Base-by-base conservation (phyloP, 2,797 vertebrate genomes). In the Lithobates sylvaticus region DNA sequence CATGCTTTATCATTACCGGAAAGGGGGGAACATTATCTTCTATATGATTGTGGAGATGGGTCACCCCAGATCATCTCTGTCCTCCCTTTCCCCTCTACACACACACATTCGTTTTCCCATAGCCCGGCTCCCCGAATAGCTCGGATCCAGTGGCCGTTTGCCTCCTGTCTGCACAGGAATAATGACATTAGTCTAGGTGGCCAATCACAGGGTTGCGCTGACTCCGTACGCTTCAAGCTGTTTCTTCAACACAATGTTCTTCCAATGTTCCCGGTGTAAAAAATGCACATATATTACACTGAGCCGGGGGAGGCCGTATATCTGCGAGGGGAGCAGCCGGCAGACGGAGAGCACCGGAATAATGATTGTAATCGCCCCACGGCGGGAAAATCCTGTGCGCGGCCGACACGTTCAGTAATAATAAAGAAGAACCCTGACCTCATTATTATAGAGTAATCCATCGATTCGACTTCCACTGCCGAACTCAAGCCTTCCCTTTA, bases 211-310 rank as follows among this genome's bases (percentile, higher is more conserved):
- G 76, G 68, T 73, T 42, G 71, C 65, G 44, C 68, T 79, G 76
- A n/a, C 58, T 47, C 27, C 27, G 68, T 18, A 65, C 76, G 83
- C 84, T 85, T 74, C 76, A 7, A 85, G 84, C 76, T 73, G 54
- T 85, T 85, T 74, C 76, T 79, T 54, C 84, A 27, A 85, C 84
- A 85, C 84, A 85, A 85, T 85, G 84, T 85, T 85, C 84, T 85
- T 73, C 70, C 84, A 85, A 85, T 85, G 84, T 85, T 85, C 84
- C 34, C 78, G 73, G 69, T 67, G 61, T 68, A 21, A 80, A 72
- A 81, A 85, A 85, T 85, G 76, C 84, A 80, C 84, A 85, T 85
- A 79, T 85, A 85, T 85, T 85, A 85, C 39, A 39, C 39, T 39
- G 39, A 39, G 39, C 8, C 39, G 39, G 39, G 50, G 18, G 79